These are phyloP conservation scores for Leuciscus waleckii DNA, from an alignment of 2,797 vertebrate genomes.

Conservation along the genomic window DNA sequence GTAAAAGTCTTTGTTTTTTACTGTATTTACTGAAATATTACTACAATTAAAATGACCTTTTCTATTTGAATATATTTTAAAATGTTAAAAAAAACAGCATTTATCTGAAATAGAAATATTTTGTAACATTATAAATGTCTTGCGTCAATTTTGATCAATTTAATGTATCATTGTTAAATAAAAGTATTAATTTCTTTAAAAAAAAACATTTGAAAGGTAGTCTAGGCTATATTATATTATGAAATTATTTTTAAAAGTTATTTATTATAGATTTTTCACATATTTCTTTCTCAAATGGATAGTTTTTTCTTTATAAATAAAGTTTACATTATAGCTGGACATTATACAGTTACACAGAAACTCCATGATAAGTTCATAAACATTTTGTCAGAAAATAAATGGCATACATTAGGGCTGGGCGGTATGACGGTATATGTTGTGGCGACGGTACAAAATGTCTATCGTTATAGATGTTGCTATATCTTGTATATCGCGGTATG, in stretches of 20 bases:
- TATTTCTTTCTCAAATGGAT: neutral
- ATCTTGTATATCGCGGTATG: too few relatives aligned
- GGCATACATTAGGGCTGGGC: neutral
- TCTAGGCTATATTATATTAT: neutral
- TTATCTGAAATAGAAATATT: too few relatives aligned
- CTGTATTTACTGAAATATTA: too few relatives aligned
- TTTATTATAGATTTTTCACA: conserved; percentile 2
- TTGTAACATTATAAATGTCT: too few relatives aligned
- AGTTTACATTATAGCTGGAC: neutral
- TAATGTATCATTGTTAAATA: too few relatives aligned
- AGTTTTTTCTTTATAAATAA: neutral
- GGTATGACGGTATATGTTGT: too few relatives aligned
- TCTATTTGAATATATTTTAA: too few relatives aligned
- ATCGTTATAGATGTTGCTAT: too few relatives aligned
- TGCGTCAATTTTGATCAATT: too few relatives aligned
- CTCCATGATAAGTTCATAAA: neutral
- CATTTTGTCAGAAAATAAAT: neutral
- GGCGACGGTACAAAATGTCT: too few relatives aligned
- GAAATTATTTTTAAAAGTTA: neutral
- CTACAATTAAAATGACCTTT: too few relatives aligned
- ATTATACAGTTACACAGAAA: neutral
- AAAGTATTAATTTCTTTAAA: neutral
- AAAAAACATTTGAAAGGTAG: neutral
- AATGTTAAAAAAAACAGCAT: too few relatives aligned
- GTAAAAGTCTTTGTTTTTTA: neutral